Conservation (phyloP, 23 tunicate genomes). For the Phallusia fumigata region DNA sequence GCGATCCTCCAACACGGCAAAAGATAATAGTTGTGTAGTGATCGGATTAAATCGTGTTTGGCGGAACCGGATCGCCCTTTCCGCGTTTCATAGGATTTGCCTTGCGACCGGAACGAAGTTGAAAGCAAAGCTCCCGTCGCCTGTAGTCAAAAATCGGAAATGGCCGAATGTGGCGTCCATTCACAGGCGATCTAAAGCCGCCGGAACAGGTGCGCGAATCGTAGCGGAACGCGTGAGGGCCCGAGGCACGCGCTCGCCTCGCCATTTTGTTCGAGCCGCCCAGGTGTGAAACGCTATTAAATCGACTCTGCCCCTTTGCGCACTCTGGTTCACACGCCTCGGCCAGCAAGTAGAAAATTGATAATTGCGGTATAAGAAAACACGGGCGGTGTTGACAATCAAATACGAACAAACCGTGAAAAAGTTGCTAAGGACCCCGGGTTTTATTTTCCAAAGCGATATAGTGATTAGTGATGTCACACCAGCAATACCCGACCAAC, state of each 20-base stretch:
- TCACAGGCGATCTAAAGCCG: conserved; percentile 7
- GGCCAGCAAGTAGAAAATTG: background rate
- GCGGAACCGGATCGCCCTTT: conserved; percentile 8
- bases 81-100: background rate
- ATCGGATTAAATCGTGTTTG: background rate
- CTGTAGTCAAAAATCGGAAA: background rate
- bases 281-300: conserved; percentile 10
- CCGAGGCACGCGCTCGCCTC: conserved; percentile 11
- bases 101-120: background rate
- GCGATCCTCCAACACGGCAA: no score
- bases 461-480: no score
- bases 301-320: background rate
- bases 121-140: background rate
- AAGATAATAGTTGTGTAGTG: background rate
- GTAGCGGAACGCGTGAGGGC: background rate
- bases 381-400: no score
- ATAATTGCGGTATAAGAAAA: background rate
- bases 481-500: no score
- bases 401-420: no score
- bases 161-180: conserved; percentile 1
- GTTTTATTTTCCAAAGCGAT: no score
- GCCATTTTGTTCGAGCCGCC: conserved; percentile 7
- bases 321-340: background rate
- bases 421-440: no score
- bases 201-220: background rate